Evolutionary conservation across 2,113 vertebrate species (phyloP), one percentile per base, ranked within the genome.

Genomic region (Festucalex cinctus): DNA sequence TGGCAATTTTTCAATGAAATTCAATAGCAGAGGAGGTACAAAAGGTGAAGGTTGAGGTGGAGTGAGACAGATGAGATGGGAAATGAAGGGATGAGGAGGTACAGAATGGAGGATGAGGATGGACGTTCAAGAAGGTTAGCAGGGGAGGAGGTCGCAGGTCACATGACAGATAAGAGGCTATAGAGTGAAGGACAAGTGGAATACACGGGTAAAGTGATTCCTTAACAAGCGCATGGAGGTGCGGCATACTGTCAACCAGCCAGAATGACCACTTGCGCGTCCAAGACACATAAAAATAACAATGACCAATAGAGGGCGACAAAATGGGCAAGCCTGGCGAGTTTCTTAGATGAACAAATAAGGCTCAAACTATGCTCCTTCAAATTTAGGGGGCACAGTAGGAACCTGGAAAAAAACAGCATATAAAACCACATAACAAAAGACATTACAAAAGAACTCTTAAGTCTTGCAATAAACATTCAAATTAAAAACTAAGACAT

Each of bases 141-240:
- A n/a, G 19, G 26, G 39, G 53, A n/a, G 26, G 65, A 41, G 57
- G 75, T 0, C 0, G 71, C 24, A 62, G 77, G 72, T 76, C 74
- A 83, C 58, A 62, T 5, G 74, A 75, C 6, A 58, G 65, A 75
- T 24, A 22, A 65, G 66, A 60, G 71, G 75, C 61, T 48, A 16
- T 5, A 20, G 71, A 75, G 70, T 79, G 75, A 83, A 83, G 75
- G 78, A 70, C 60, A 41, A 32, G 28, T 32, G 28, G 28, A 32
- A 6, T 56, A 24, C 20, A 41, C n/a, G 60, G 24, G 43, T 6
- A 60, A 62, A 59, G 36, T 26, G 57, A 72, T 78, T 62, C 53
- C 65, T 65, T 56, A 59, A 58, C 63, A 71, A 16, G 63, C 54
- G 26, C 9, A 67, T 44, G 62, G 14, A 37, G 32, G 28, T 7